Percentiles rank a stretch among this genome's conserved stretches.
Conservation (phyloP, 2,797 vertebrate species). For the Pachyuromys duprasi region DNA sequence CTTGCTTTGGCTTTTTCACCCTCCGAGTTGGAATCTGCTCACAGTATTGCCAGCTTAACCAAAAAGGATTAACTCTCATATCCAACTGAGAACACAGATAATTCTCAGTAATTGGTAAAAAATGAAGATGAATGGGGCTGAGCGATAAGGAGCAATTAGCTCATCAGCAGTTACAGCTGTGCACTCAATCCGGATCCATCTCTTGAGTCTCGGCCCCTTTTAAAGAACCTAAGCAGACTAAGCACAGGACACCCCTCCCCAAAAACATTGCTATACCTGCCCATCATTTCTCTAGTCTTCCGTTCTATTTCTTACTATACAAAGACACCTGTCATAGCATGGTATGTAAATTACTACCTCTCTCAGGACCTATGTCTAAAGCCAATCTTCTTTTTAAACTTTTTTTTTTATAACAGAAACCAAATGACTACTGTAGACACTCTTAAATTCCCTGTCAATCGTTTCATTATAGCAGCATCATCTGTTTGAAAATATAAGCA, state of each 20-base stretch:
- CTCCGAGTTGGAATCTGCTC: constrained; percentile 97
- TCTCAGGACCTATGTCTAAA: constrained; percentile 87
- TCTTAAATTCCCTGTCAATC: constrained; percentile 94
- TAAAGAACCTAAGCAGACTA: constrained; percentile 93
- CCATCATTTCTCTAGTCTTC: constrained; percentile 90
- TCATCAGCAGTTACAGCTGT: constrained; percentile 99
- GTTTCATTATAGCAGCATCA: constrained; percentile 98
- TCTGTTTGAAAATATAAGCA: constrained; percentile 99
- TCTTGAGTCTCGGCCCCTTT: constrained; percentile 97
- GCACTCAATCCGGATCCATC: constrained; percentile 99
- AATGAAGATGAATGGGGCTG: constrained; percentile 99
- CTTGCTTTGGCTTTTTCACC: constrained; percentile 93
- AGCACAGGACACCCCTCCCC: constrained; percentile 92
- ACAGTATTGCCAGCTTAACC: constrained; percentile 99
- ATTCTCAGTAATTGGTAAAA: constrained; percentile 99
- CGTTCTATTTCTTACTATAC: constrained; percentile 89
- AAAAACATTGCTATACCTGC: constrained; percentile 90
- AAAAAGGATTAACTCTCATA: constrained; percentile 99
- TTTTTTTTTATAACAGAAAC: constrained; percentile 84
- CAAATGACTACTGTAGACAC: constrained; percentile 91
- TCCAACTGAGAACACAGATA: constrained; percentile 99
- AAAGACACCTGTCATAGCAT: constrained; percentile 91
- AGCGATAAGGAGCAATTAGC: constrained; percentile 99
- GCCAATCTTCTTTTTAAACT: constrained; percentile 87
- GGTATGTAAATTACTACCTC: constrained; percentile 89